Evolutionary conservation across 1,140 invertebrate genomes (phyloP), one percentile per base, ranked within the genome.

Genomic region (Meloidogyne hapla): DNA sequence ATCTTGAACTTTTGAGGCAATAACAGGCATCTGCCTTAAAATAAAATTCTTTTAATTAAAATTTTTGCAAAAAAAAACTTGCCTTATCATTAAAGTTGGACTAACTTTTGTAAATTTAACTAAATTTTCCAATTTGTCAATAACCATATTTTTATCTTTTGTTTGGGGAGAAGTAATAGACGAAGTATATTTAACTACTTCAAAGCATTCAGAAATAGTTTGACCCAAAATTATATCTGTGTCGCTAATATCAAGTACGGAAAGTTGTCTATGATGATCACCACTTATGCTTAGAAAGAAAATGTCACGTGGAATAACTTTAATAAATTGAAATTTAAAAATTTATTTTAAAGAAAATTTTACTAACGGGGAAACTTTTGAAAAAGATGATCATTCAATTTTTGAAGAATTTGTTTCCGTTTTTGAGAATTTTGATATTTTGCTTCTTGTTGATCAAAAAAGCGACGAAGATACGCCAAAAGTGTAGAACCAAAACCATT

Each of bases 121-220:
- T n/a, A 56, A n/a, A 56, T 56, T 56, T 5, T 56, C 48, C n/a
- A 56, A n/a, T 56, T 56, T 56, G 18, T 56, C 48, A 56, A 15
- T 56, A 4, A 56, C 48, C 8, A 56, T 56, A 13, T n/a, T 56
- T n/a, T 18, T 56, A 6, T 56, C 48, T n/a, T n/a, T 56, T 56
- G 48, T 56, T n/a, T 56, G 48, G n/a, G 48, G 2, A 56, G n/a
- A 18, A 56, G 48, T n/a, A 56, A 56, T 5, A n/a, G 48, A 56
- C 5, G 48, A 56, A n/a, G 18, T 56, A n/a, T 8, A 56, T 56
- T 56, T 56, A n/a, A 56, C 48, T 4, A 56, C 5, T n/a, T 56
- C 48, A 56, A 56, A 56, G n/a, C 48, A 56, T 56, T 56, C 48
- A n/a, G 48, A 56, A 56, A 56, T 56, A 56, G 48, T 56, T 56